Percentiles rank a stretch among this genome's conserved stretches.
Conservation (phyloP, 2,888 invertebrate species). For the Drosophila atripex region DNA sequence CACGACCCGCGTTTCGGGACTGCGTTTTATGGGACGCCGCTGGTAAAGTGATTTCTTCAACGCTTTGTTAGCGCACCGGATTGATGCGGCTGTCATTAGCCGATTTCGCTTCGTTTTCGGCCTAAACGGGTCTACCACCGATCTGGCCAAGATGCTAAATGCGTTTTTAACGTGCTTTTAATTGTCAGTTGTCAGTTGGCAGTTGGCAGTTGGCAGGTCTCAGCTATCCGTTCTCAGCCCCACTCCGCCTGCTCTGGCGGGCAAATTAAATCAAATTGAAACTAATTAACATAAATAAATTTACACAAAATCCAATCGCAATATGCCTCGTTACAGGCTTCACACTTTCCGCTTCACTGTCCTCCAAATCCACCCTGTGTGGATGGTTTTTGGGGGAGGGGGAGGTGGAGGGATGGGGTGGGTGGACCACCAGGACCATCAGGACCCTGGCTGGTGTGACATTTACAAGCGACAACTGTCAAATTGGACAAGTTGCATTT, state of each 20-base stretch:
- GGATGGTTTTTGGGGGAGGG: no score
- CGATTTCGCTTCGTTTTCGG: conserved; percentile 72
- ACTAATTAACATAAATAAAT: conserved; percentile 79
- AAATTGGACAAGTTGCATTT: conserved; percentile 76
- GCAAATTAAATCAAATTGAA: conserved; percentile 77
- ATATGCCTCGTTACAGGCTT: conserved; percentile 76
- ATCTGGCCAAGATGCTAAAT: conserved; percentile 64
- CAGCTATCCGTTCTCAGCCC: neutral
- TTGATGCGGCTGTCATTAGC: conserved; percentile 80
- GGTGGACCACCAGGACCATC: neutral
- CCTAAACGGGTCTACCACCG: conserved; percentile 59
- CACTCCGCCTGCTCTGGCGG: conserved; percentile 34
- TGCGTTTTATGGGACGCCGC: conserved; percentile 72
- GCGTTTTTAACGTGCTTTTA: conserved; percentile 82
- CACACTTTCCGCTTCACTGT: conserved; percentile 73
- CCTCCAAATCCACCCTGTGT: neutral
- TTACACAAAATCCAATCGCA: conserved; percentile 76
- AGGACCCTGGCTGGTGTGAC: conserved; percentile 43
- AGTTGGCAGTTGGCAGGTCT: neutral
- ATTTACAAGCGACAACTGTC: conserved; percentile 75
- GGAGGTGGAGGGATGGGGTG: no score
- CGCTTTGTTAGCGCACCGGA: conserved; percentile 82
- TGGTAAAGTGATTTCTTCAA: conserved; percentile 83
- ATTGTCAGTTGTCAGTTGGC: conserved; percentile 64
- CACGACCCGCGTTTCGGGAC: conserved; percentile 17